phyloP scores from a whole-genome alignment of 2,113 vertebrate genomes.

The Micromys minutus region DNA sequence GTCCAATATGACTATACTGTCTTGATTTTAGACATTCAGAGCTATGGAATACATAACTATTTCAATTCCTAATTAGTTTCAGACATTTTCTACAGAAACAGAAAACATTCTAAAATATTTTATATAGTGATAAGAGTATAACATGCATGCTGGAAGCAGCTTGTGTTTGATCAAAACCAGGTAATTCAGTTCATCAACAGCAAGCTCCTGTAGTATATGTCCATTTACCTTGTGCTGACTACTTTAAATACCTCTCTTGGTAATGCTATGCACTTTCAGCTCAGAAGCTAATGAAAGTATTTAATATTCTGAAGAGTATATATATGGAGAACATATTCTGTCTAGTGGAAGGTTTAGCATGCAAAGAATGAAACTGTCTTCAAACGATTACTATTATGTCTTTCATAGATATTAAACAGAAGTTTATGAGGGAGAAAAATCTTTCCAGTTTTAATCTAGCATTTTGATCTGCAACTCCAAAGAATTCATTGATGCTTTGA shows the following conservation, averaged over 20 bases:
- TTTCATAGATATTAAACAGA: not conserved
- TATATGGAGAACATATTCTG: not conserved
- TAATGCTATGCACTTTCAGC: not conserved
- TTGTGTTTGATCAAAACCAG: not conserved
- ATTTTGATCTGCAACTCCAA: not conserved
- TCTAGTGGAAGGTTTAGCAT: not conserved
- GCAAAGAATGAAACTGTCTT: conserved; percentile 27
- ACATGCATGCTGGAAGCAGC: not conserved
- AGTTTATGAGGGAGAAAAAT: conserved; percentile 14
- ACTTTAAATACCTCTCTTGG: not conserved
- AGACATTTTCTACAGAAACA: not conserved
- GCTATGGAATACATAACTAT: not conserved
- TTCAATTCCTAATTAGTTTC: not conserved
- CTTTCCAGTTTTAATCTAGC: not conserved
- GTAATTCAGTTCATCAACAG: not conserved
- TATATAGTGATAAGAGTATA: not conserved
- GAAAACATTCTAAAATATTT: not conserved
- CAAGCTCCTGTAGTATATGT: not conserved
- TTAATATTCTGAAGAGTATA: not conserved
- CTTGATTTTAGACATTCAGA: not conserved
- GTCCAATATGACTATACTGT: too few relatives aligned
- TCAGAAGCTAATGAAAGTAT: conserved; percentile 17
- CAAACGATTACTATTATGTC: not conserved
- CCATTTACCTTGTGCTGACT: not conserved
- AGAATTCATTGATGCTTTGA: not conserved